These are phyloP conservation scores for Psilopsiagon aurifrons DNA, from an alignment of 2,113 vertebrate species.

Conservation along the genomic window DNA sequence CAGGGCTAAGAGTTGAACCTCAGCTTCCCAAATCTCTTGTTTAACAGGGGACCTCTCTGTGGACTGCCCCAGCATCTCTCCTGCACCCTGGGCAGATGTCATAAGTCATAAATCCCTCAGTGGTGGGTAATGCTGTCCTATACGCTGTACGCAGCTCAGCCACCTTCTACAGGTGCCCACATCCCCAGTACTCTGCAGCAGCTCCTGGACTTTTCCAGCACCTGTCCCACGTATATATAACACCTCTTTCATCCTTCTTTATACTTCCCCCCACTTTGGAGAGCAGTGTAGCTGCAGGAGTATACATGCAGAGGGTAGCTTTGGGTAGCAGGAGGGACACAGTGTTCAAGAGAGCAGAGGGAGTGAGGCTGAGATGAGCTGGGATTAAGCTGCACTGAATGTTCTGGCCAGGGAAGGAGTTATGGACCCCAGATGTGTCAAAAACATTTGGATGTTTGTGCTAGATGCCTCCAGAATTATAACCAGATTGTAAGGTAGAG, in stretches of 20 bases:
- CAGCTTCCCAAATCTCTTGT: neutral
- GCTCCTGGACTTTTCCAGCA: neutral
- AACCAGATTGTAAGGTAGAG: neutral
- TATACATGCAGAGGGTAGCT: neutral
- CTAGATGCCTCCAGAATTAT: neutral
- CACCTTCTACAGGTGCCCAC: neutral
- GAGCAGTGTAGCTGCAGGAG: neutral
- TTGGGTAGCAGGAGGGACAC: neutral
- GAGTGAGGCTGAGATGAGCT: neutral
- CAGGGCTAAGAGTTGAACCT: neutral
- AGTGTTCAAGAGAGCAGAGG: neutral
- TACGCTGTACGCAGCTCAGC: neutral
- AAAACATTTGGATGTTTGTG: neutral
- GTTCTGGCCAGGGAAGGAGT: neutral
- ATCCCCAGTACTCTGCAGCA: neutral
- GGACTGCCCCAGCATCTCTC: neutral
- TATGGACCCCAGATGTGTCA: neutral
- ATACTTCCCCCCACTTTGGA: neutral
- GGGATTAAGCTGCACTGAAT: neutral
- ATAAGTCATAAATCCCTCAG: rapidly evolving
- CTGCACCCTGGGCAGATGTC: neutral
- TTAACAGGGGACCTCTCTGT: neutral
- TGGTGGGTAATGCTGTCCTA: rapidly evolving
- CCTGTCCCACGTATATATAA: no score
- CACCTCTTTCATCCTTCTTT: neutral